phyloP scores from a whole-genome alignment of 2,888 invertebrate genomes.

The Amphipoea lucens region DNA sequence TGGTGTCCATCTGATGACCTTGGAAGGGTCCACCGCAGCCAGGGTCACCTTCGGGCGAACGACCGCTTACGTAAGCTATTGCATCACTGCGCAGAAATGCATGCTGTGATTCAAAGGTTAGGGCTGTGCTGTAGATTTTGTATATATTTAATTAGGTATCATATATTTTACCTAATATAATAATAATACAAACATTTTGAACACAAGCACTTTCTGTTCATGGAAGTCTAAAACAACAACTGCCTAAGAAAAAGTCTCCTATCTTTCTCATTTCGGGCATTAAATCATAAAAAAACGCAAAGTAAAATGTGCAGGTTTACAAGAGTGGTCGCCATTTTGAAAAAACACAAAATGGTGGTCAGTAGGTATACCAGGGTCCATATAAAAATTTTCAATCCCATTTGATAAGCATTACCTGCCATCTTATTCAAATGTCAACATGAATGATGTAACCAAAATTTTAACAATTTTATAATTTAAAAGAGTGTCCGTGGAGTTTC shows the following conservation, averaged over 20 bases:
- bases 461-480: no score
- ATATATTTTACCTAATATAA: neutral
- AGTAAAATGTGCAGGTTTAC: neutral
- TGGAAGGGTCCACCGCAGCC: constrained; percentile 70
- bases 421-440: no score
- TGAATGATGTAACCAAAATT: no score
- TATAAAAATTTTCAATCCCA: neutral
- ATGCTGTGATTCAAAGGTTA: constrained; percentile 61
- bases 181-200: neutral
- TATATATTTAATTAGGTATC: neutral
- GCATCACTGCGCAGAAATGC: constrained; percentile 82
- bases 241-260: neutral
- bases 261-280: neutral
- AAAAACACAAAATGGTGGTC: neutral
- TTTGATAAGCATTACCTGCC: no score
- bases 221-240: no score
- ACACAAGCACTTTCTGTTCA: neutral
- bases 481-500: no score
- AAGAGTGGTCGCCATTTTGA: neutral
- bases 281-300: neutral
- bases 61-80: constrained; percentile 82
- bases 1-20: constrained; percentile 66
- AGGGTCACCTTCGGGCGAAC: constrained; percentile 72
- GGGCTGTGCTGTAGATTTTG: constrained; percentile 47
- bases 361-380: neutral